Evolutionary conservation across 1,140 invertebrate genomes (phyloP).

Genomic region (Megathymus violae): DNA sequence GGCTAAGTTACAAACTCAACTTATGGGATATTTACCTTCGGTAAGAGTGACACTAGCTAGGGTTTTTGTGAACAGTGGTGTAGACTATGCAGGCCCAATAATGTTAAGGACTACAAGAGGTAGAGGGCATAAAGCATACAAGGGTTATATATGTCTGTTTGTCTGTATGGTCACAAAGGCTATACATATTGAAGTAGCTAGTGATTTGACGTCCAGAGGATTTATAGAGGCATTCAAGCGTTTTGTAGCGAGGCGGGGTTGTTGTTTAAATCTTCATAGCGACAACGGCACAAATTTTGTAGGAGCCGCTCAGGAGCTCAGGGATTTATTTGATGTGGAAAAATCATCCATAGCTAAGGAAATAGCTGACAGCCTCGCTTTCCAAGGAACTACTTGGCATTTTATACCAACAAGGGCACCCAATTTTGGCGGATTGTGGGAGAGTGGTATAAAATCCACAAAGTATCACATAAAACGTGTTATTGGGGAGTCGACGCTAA

Average conservation of each 20-base stretch:
- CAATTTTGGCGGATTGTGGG: constrained; percentile 14
- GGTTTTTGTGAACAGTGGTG: constrained; percentile 14
- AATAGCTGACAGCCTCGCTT: constrained; percentile 12
- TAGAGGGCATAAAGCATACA: constrained; percentile 10
- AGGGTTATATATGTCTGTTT: constrained; percentile 16
- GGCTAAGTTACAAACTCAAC: constrained; percentile 15
- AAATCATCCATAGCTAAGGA: constrained; percentile 15
- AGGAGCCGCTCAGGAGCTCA: constrained; percentile 32
- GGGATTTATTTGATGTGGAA: constrained; percentile 11
- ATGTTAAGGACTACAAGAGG: constrained; percentile 11
- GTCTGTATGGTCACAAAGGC: constrained; percentile 32
- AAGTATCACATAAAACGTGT: no score
- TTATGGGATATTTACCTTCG: constrained; percentile 13
- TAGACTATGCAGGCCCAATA: constrained; percentile 7
- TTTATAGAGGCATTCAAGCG: constrained; percentile 40
- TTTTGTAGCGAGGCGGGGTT: constrained; percentile 37
- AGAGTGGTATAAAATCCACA: constrained; percentile 14
- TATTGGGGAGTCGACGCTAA: no score
- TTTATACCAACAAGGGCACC: constrained; percentile 31
- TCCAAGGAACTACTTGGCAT: constrained; percentile 23
- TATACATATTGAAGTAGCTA: constrained; percentile 29
- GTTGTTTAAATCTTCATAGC: no score
- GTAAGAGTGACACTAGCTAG: constrained; percentile 11
- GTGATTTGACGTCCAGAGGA: constrained; percentile 29
- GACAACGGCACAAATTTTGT: no score